Base-by-base conservation (phyloP, 2,113 vertebrate genomes). In the Gallinago undulata region DNA sequence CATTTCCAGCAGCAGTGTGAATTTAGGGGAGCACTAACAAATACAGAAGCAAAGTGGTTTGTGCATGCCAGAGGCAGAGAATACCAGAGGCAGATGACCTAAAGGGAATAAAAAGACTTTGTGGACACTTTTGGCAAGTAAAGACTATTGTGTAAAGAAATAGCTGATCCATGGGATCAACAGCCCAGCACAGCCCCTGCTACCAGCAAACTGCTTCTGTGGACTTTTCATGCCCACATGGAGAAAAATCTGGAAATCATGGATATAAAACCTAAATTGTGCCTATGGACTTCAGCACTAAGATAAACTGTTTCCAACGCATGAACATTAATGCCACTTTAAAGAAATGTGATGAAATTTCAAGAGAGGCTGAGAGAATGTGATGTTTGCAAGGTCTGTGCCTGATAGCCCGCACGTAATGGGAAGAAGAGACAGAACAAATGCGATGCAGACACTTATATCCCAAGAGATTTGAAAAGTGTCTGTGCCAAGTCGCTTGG, bases 381-480 rank as follows among this genome's bases (percentile, higher is more conserved):
- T 22, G 48, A 24, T 74, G 23, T 84, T 88, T 81, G 18, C 72
- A 80, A 85, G 82, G 79, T 86, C 82, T 78, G 23, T 83, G 75
- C 47, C 78, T 83, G 68, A 35, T 41, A 95, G 50, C n/a, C 70
- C 6, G 6, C 50, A 57, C n/a, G 8, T 69, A 77, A 93, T 18
- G 43, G 72, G 63, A 77, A 74, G 48, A 73, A 66, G 48, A 93
- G 33, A 69, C 10, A 77, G 82, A 77, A 90, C 35, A 84, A 96
- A 94, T 84, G 35, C 9, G 23, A 86, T 74, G 60, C 51, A 93
- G 92, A 77, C 51, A 84, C 27, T 93, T 91, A 47, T 3, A 62
- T 60, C 72, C 56, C 64, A 68, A 84, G 88, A 72, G 63, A 72
- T 75, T 51, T 96, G 50, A 90, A 63, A 94, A 90, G 64, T 59